Conservation (phyloP, 2,888 invertebrate species). For the Glyphotaelius pellucidus region DNA sequence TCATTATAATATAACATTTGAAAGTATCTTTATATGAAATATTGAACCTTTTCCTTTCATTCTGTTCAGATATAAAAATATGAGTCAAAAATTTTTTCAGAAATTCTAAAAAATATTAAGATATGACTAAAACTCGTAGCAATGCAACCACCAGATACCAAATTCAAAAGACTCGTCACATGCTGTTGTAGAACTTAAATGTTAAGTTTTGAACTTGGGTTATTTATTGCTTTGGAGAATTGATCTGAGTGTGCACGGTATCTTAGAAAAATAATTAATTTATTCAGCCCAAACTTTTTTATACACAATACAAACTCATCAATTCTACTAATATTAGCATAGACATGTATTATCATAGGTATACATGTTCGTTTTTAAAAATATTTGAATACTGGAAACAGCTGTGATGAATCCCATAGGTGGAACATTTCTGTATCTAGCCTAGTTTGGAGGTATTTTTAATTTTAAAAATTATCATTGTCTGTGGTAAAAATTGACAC, state of each 20-base stretch:
- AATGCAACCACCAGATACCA: not conserved
- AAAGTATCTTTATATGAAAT: not conserved
- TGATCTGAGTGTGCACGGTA: not conserved
- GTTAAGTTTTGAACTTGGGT: not conserved
- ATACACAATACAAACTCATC: not conserved
- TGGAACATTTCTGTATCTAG: not conserved
- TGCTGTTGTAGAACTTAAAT: not conserved
- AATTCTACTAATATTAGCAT: not conserved
- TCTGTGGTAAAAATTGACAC: not conserved
- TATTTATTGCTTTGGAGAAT: not conserved
- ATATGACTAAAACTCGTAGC: not conserved
- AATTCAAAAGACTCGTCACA: not conserved
- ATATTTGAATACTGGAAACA: no score
- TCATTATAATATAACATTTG: not conserved
- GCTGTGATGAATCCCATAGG: not conserved
- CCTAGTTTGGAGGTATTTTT: not conserved
- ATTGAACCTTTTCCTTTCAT: not conserved
- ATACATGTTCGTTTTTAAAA: not conserved
- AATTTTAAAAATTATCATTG: not conserved
- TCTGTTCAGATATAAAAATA: not conserved
- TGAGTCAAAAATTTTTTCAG: not conserved
- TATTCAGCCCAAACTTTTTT: not conserved
- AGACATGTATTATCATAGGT: not conserved
- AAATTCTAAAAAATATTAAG: not conserved
- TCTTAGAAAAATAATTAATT: not conserved